A percentile compares a stretch with the other conserved stretches of the same genome.
phyloP scores from a whole-genome alignment of 92 coral and sea anemone species.

The Diadumene lineata region DNA sequence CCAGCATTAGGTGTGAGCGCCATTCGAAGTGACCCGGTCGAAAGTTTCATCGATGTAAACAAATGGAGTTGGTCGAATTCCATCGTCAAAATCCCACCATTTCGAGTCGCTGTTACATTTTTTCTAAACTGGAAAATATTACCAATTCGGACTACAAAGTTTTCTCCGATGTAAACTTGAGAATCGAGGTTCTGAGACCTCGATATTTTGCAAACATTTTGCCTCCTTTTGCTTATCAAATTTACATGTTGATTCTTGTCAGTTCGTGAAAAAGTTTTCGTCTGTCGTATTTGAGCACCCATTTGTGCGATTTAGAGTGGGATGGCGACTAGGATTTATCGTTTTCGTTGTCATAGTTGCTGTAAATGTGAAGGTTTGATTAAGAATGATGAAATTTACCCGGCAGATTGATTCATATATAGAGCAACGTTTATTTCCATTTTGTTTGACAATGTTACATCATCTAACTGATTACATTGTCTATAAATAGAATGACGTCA shows the following conservation, averaged over 20 bases:
- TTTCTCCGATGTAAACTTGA: slow-evolving; percentile 69
- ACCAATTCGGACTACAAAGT: slow-evolving; percentile 68
- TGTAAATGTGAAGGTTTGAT: slow-evolving; percentile 15
- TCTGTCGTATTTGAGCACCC: slow-evolving; percentile 34
- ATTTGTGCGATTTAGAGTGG: slow-evolving; percentile 25
- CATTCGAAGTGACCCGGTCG: slow-evolving; percentile 69
- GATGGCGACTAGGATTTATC: neutral
- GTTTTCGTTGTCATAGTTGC: slow-evolving; percentile 24
- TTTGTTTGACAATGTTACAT: slow-evolving; percentile 7
- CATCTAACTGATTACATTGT: neutral
- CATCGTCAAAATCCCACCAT: slow-evolving; percentile 55
- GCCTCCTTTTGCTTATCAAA: neutral
- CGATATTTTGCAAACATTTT: slow-evolving; percentile 24
- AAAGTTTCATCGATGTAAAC: slow-evolving; percentile 58
- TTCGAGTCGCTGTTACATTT: slow-evolving; percentile 38
- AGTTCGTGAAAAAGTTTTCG: slow-evolving; percentile 60
- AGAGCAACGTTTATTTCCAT: neutral
- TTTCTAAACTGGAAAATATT: slow-evolving; percentile 57
- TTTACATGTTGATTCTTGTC: slow-evolving; percentile 19
- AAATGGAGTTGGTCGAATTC: slow-evolving; percentile 55
- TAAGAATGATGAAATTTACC: neutral
- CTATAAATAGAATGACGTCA: slow-evolving; percentile 21
- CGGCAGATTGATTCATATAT: neutral
- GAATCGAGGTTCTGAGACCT: slow-evolving; percentile 35
- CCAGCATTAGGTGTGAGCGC: slow-evolving; percentile 73